phyloP scores from a whole-genome alignment of 2,888 invertebrate genomes.

The Lithodes maja region DNA sequence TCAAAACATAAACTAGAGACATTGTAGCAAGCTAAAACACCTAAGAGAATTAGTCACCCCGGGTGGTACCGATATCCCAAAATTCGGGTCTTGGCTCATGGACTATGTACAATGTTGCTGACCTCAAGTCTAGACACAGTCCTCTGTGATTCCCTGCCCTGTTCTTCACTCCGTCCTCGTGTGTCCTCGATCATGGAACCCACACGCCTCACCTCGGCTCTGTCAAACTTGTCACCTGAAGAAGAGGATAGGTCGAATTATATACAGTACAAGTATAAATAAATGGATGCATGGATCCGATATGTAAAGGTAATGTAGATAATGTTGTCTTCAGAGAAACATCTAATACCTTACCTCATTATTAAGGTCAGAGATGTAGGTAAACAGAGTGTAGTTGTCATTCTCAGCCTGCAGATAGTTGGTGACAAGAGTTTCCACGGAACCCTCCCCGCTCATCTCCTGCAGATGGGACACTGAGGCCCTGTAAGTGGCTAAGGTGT shows the following conservation, averaged over 20 bases:
- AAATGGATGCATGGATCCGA: no score
- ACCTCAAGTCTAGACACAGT: conserved; percentile 37
- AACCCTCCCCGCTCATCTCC: conserved; percentile 54
- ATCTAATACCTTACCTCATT: no score
- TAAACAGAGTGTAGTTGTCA: conserved; percentile 69
- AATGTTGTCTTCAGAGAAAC: no score
- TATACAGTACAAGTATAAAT: no score
- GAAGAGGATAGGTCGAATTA: no score
- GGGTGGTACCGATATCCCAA: no score
- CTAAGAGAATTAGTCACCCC: no score
- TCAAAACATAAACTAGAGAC: no score
- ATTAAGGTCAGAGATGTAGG: conserved; percentile 68
- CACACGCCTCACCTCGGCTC: conserved; percentile 51
- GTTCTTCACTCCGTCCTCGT: conserved; percentile 32
- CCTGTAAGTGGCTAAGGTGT: conserved; percentile 61
- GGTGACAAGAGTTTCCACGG: conserved; percentile 53
- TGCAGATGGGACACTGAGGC: conserved; percentile 54
- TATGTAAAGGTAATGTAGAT: no score
- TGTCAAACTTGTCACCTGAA: conserved; percentile 62
- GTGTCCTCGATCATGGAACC: conserved; percentile 63
- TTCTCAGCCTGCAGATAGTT: conserved; percentile 69
- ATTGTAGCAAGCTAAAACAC: no score
- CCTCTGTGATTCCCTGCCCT: conserved; percentile 46
- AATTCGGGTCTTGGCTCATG: no score
- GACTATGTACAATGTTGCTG: no score